Evolutionary conservation across 1,140 invertebrate species (phyloP), one percentile per base, ranked within the genome.

Genomic region (Cryptotermes secundus): DNA sequence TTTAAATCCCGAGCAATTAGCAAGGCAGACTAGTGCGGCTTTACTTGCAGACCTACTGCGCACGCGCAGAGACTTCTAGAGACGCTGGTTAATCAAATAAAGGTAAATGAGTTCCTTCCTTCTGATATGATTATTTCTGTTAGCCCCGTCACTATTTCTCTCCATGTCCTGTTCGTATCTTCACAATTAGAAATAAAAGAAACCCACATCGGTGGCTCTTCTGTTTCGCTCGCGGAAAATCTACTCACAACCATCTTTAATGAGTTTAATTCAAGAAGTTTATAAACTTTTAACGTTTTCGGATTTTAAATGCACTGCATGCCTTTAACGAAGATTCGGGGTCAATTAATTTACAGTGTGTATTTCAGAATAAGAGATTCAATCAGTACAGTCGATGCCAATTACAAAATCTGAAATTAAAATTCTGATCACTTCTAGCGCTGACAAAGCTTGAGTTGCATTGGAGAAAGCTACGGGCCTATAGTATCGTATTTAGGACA

Each of bases 1-100:
- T 83, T 83, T 83, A 83, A 83, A 83, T 83, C 45, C 83, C 45
- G 83, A 83, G 16, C 83, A 83, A 83, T 83, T 83, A 83, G 83
- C 65, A 65, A 31, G 19, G 59, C n/a, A 31, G 59, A n/a, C 59
- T 72, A 31, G 3, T n/a, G 59, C 7, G 59, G 59, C n/a, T 31
- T 72, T 72, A 72, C n/a, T 72, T 72, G 59, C 31, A 72, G n/a
- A 72, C 59, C 59, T 72, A 7, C 59, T 31, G 59, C 4, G 59
- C 59, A 72, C n/a, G 59, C 59, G 1, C 26, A 26, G 10, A 83
- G 59, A 59, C 59, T 79, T 19, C n/a, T 26, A 3, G 34, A 81
- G 80, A 36, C 2, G 80, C 80, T 26, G 35, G 35, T 45, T 81
- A 81, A 81, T 81, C 80, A 81, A 81, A 81, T 81, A 81, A 81